Conservation (phyloP, 2,888 invertebrate genomes). For the Drosophila meridiana region DNA sequence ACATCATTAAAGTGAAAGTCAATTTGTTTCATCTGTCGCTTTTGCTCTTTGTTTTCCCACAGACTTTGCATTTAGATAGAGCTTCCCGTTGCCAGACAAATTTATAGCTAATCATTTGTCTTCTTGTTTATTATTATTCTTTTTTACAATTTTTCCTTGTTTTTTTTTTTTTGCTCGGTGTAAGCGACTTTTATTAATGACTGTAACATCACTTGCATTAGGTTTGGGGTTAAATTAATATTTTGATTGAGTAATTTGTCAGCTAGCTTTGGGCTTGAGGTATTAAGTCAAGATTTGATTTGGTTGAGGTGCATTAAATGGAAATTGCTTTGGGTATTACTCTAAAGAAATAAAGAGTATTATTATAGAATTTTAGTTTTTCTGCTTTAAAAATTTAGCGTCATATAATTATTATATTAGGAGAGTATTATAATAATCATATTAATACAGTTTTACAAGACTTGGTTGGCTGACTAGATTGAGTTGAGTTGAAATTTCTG, state of each 20-base stretch:
- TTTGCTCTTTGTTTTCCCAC: conserved; percentile 33
- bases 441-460: no score
- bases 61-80: conserved; percentile 22
- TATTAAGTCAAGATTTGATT: background rate
- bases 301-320: background rate
- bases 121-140: conserved; percentile 31
- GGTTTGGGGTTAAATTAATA: conserved; percentile 62
- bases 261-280: conserved; percentile 12
- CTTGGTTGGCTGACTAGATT: no score
- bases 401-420: no score
- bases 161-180: conserved; percentile 10
- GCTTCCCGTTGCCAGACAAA: conserved; percentile 28
- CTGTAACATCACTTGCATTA: conserved; percentile 24
- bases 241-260: conserved; percentile 52
- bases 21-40: conserved; percentile 53
- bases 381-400: no score
- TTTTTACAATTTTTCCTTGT: background rate
- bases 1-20: conserved; percentile 76
- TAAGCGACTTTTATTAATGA: conserved; percentile 64
- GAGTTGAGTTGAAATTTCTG: no score
- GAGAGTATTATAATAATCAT: no score
- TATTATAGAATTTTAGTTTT: no score
- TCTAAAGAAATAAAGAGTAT: background rate
- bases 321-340: background rate
- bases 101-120: conserved; percentile 67